These are phyloP conservation scores for Heliocidaris erythrogramma DNA, from an alignment of 35 echinoderm and acorn worm species.

Conservation along the genomic window DNA sequence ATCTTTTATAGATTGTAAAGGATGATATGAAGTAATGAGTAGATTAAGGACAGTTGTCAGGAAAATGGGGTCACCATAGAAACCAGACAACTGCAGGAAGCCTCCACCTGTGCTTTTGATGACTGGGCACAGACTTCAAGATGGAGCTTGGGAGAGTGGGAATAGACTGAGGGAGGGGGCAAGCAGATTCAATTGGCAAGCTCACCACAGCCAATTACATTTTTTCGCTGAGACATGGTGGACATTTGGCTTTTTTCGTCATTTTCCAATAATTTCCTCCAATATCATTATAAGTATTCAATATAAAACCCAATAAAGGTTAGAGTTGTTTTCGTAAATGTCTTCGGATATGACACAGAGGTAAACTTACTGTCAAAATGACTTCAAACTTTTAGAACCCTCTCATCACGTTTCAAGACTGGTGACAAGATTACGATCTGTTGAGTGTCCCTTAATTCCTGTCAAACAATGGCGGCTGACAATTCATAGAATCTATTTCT, in stretches of 20 bases:
- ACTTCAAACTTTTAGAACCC: not conserved
- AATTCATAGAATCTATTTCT: not conserved
- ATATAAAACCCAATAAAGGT: not conserved
- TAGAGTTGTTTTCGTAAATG: not conserved
- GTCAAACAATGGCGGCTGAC: not conserved
- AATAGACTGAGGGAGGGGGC: not conserved
- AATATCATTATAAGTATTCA: not conserved
- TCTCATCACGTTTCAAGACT: not conserved
- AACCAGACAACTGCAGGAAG: slow-evolving; percentile 45
- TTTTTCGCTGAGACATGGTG: not conserved
- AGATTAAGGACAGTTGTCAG: not conserved
- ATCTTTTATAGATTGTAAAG: not conserved
- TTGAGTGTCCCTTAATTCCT: not conserved
- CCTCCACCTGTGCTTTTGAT: slow-evolving; percentile 32
- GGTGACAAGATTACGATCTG: not conserved
- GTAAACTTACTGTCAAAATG: not conserved
- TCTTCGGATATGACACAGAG: not conserved
- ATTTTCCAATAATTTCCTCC: not conserved
- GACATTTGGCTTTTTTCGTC: not conserved
- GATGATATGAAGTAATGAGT: not conserved
- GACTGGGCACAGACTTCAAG: slow-evolving; percentile 28
- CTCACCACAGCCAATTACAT: not conserved
- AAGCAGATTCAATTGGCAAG: not conserved
- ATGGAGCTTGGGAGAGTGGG: not conserved
- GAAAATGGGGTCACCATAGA: slow-evolving; percentile 35